Conservation (phyloP, 1,140 invertebrate species). For the Helicoverpa zea region DNA sequence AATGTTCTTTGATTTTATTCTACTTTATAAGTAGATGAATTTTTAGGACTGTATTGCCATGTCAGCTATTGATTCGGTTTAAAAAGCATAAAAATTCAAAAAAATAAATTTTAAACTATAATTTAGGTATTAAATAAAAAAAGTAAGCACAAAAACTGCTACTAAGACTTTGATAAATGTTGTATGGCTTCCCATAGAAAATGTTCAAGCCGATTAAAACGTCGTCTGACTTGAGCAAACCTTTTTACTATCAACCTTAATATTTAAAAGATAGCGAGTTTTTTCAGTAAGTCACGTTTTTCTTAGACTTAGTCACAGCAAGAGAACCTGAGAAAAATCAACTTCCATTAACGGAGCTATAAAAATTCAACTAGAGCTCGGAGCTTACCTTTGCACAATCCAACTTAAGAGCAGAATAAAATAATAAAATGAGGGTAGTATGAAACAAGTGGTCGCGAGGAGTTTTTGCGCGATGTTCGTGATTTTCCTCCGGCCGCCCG, state of each 20-base stretch:
- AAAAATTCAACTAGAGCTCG: slow-evolving; percentile 30
- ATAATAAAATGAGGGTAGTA: slow-evolving; percentile 36
- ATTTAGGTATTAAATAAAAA: no score
- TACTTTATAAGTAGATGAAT: no score
- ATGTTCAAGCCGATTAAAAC: neutral
- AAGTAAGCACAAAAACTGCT: no score
- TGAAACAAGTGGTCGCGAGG: slow-evolving; percentile 19
- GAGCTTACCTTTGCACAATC: slow-evolving; percentile 5
- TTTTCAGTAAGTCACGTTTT: neutral
- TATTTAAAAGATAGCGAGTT: neutral
- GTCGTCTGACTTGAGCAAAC: neutral
- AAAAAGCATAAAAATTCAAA: no score
- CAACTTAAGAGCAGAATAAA: neutral
- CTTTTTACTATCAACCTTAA: neutral
- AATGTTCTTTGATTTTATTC: no score
- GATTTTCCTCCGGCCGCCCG: slow-evolving; percentile 1
- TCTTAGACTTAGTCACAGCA: neutral
- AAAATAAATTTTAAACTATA: no score
- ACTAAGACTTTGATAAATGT: no score
- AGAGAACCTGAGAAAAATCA: slow-evolving; percentile 9
- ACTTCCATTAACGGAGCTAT: slow-evolving; percentile 23
- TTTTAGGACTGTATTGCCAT: no score
- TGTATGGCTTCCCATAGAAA: neutral
- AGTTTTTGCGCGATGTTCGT: slow-evolving; percentile 17
- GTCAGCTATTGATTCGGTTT: no score